phyloP scores from a whole-genome alignment of 2,888 invertebrate genomes.

The Drosophila prolongata region DNA sequence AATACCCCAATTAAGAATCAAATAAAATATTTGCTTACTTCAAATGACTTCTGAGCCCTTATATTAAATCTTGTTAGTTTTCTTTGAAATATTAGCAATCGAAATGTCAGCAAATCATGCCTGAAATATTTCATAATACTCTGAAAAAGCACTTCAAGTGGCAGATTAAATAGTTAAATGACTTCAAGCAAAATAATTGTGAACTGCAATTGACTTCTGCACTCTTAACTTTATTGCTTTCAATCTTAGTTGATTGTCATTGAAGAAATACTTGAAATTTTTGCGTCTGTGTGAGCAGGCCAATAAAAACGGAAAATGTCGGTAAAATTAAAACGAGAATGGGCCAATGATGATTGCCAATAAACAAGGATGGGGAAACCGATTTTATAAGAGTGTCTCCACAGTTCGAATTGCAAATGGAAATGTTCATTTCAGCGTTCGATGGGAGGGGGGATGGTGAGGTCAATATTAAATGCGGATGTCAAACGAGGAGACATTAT shows the following conservation, averaged over 20 bases:
- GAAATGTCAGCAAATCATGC: background rate
- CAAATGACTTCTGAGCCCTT: no score
- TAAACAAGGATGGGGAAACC: conserved; percentile 8
- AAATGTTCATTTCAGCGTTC: conserved; percentile 23
- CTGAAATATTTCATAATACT: background rate
- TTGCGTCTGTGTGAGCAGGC: conserved; percentile 12
- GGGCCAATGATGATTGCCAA: conserved; percentile 21
- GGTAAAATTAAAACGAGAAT: conserved; percentile 34
- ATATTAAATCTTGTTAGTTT: background rate
- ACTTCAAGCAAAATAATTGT: conserved; percentile 2
- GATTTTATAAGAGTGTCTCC: conserved; percentile 5
- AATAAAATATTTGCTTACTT: no score
- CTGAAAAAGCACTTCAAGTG: background rate
- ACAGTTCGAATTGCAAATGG: conserved; percentile 23
- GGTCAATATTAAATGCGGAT: conserved; percentile 73
- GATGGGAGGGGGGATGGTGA: background rate
- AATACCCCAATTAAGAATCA: no score
- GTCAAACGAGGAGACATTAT: conserved; percentile 72
- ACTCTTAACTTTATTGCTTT: conserved; percentile 19
- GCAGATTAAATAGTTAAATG: conserved; percentile 8
- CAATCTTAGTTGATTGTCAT: conserved; percentile 13
- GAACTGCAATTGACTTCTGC: conserved; percentile 15
- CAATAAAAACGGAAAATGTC: conserved; percentile 31
- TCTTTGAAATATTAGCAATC: background rate
- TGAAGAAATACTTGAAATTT: conserved; percentile 4